A percentile compares a stretch with the other conserved stretches of the same genome.
Evolutionary conservation across 2,797 vertebrate genomes (phyloP).

Genomic region (Ctenosaura bakeri): DNA sequence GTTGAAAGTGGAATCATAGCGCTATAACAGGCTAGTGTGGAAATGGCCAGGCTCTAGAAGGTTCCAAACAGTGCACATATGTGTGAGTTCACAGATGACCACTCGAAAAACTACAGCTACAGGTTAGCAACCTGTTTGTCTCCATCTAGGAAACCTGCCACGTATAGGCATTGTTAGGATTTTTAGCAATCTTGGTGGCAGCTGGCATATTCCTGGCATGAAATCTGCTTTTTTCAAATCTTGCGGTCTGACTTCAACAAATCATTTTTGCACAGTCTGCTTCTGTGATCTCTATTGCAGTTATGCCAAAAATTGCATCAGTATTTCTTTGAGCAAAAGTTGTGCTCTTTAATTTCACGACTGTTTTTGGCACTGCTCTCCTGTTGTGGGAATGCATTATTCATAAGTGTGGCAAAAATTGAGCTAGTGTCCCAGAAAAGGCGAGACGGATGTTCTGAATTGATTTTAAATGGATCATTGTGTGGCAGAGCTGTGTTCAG

Average conservation of each 20-base stretch:
- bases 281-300: neutral
- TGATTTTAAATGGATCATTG: constrained; percentile 20
- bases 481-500: neutral
- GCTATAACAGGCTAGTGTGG: no score
- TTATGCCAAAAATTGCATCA: neutral
- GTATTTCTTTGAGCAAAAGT: constrained; percentile 16
- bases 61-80: no score
- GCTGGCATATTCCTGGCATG: neutral
- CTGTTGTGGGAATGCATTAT: constrained; percentile 4
- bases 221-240: neutral
- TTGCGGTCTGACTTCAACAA: neutral
- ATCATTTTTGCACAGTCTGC: neutral
- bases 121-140: neutral
- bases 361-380: neutral
- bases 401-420: constrained; percentile 3
- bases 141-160: neutral
- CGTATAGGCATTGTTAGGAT: no score
- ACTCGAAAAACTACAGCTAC: no score
- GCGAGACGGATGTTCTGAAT: neutral
- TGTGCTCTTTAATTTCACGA: neutral
- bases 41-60: no score
- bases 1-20: no score
- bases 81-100: no score
- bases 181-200: neutral
- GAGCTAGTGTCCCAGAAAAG: constrained; percentile 20